Evolutionary conservation across 1,140 invertebrate species (phyloP).

Genomic region (Drosophila virilis): DNA sequence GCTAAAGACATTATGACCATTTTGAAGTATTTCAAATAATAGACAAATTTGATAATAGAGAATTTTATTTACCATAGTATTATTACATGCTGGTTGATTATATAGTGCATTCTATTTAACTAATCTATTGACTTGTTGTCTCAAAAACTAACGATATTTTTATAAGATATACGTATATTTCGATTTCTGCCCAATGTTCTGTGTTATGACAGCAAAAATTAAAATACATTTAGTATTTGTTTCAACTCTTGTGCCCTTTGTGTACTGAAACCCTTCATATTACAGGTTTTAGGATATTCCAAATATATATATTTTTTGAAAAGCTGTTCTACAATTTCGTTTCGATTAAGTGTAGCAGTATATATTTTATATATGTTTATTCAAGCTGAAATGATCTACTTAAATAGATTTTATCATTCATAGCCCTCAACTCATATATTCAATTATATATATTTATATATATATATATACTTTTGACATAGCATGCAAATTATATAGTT

Average conservation of each 20-base stretch:
- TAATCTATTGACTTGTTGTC: background rate
- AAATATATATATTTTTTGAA: background rate
- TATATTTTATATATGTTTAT: background rate
- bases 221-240: background rate
- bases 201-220: conserved; percentile 5
- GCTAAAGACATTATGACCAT: too few species aligned
- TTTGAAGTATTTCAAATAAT: too few species aligned
- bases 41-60: background rate
- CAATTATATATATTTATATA: background rate
- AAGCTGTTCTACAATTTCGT: background rate
- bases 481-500: conserved; percentile 19
- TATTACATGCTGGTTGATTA: conserved; percentile 21
- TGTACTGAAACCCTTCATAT: conserved; percentile 10
- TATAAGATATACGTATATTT: background rate
- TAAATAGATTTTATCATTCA: conserved; percentile 2
- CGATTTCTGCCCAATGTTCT: background rate
- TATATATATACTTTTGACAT: conserved; percentile 11
- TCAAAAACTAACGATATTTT: conserved; percentile 2
- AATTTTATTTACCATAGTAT: conserved; percentile 22
- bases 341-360: background rate
- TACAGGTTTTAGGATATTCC: background rate
- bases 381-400: conserved; percentile 2
- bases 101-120: conserved; percentile 8
- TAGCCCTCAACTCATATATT: background rate
- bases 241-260: conserved; percentile 11